These are phyloP conservation scores for Pterobdella sp. DNA, from an alignment of 2,888 invertebrate genomes.

Conservation along the genomic window DNA sequence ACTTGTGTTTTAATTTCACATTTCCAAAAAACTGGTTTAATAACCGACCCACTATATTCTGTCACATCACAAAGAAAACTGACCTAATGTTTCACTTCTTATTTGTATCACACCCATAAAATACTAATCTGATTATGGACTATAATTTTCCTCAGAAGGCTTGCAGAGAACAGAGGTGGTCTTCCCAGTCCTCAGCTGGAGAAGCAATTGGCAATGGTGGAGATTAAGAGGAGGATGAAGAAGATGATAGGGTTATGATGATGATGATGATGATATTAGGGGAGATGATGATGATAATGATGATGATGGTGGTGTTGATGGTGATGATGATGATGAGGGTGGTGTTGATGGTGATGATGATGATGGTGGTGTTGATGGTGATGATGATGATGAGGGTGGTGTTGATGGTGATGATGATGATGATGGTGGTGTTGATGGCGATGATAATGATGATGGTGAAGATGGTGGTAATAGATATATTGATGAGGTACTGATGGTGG, in stretches of 20 bases:
- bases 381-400: conserved; percentile 6
- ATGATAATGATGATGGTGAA: conserved; percentile 4
- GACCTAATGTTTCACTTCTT: too few relatives aligned
- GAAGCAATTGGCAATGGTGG: conserved; percentile 23
- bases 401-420: conserved; percentile 9
- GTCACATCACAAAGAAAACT: too few relatives aligned
- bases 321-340: background rate
- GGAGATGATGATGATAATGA: conserved; percentile 15
- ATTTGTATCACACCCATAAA: too few relatives aligned
- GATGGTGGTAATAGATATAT: background rate
- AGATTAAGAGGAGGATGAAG: conserved; percentile 30
- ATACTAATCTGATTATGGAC: background rate
- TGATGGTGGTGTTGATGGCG: conserved; percentile 7
- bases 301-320: conserved; percentile 11
- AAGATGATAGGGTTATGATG: conserved; percentile 20
- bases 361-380: conserved; percentile 10
- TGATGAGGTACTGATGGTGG: background rate
- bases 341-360: background rate
- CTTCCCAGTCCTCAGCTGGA: conserved; percentile 35
- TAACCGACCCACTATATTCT: too few relatives aligned
- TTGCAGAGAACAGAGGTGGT: conserved; percentile 35
- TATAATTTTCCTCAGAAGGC: background rate
- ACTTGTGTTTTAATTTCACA: too few relatives aligned
- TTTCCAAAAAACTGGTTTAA: too few relatives aligned
- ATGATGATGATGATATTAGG: background rate